phyloP scores from a whole-genome alignment of 2,113 vertebrate genomes.

The Oreochromis tanganicae region DNA sequence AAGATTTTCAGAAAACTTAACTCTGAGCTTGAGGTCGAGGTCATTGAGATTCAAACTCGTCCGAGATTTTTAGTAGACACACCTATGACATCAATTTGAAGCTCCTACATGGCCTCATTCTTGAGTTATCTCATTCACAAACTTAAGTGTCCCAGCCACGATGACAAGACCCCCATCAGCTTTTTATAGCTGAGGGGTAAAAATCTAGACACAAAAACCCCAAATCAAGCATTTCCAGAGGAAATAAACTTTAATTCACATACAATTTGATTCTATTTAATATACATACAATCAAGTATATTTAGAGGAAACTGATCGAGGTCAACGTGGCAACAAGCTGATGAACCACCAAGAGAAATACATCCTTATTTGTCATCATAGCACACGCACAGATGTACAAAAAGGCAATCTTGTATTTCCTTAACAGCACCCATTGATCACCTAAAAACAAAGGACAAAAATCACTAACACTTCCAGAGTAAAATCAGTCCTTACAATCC shows the following conservation, averaged over 20 bases:
- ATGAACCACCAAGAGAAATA: neutral
- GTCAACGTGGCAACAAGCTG: neutral
- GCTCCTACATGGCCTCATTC: neutral
- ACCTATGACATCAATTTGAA: neutral
- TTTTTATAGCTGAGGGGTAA: accelerated
- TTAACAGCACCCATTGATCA: constrained; percentile 21
- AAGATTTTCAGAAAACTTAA: neutral
- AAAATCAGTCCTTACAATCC: neutral
- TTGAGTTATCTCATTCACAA: neutral
- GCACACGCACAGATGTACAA: neutral
- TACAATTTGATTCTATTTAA: neutral
- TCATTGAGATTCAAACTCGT: accelerated
- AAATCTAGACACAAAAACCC: neutral
- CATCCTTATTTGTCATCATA: neutral
- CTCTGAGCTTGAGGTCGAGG: accelerated
- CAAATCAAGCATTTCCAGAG: neutral
- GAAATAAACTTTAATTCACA: constrained; percentile 26
- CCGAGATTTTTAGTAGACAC: neutral
- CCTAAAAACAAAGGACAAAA: neutral
- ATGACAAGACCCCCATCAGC: neutral
- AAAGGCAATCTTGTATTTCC: neutral
- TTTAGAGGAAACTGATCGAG: constrained; percentile 20
- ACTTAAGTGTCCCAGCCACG: accelerated
- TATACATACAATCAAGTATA: constrained; percentile 6
- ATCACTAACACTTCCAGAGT: neutral